Evolutionary conservation across 2,888 invertebrate genomes (phyloP).

Genomic region (Nemotelus pantherinus): DNA sequence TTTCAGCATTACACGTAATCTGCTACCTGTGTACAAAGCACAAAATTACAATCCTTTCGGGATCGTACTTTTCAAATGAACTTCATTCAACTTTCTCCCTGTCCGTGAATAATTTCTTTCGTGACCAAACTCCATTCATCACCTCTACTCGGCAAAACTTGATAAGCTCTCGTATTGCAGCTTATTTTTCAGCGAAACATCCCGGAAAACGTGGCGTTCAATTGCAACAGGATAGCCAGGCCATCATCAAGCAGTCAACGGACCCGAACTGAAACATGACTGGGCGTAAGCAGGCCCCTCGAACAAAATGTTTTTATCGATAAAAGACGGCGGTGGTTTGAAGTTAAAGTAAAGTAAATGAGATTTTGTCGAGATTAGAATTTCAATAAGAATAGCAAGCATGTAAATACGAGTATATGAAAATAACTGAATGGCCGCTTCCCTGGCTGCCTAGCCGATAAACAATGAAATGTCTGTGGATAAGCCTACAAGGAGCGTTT

Average conservation of each 20-base stretch:
- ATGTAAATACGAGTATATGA: conserved; percentile 5
- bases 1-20: conserved; percentile 36
- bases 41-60: conserved; percentile 32
- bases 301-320: neutral
- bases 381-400: neutral
- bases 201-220: conserved; percentile 4
- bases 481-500: too few relatives aligned
- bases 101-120: conserved; percentile 47
- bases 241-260: conserved; percentile 23
- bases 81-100: conserved; percentile 12
- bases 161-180: conserved; percentile 50
- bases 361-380: conserved; percentile 20
- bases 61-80: conserved; percentile 29
- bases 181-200: conserved; percentile 43
- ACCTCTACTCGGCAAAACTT: conserved; percentile 46
- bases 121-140: conserved; percentile 49
- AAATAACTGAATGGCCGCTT: neutral
- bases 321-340: conserved; percentile 19
- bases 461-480: too few relatives aligned
- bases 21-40: conserved; percentile 1
- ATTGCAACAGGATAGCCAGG: conserved; percentile 38
- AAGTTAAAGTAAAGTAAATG: conserved; percentile 20
- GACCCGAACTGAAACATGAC: neutral
- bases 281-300: neutral
- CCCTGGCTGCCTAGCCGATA: too few relatives aligned